Base-by-base conservation (phyloP, 1,140 invertebrate genomes). In the Hycleus phaleratus region DNA sequence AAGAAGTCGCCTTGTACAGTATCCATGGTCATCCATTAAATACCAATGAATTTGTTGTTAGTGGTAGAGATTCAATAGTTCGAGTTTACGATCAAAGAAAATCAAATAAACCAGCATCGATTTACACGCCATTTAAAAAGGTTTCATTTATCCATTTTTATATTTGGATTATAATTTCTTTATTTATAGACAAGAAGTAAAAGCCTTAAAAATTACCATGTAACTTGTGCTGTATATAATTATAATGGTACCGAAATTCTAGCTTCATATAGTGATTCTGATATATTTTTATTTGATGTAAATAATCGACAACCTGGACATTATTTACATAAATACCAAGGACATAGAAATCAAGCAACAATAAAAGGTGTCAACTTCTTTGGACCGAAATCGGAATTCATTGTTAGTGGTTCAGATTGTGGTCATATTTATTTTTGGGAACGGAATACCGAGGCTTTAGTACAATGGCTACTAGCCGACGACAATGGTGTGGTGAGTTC, bases 401-500 rank as follows among this genome's bases (percentile, higher is more conserved):
- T 97, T 11, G 80, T 95, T 39, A 96, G 93, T 57, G 95, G 95
- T 2, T 96, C 93, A 24, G 95, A 98, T 73, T 97, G 93, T 77
- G 88, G 91, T n/a, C 83, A 96, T 75, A 85, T 98, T 11, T 97
- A 88, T 71, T 84, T 97, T 40, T 98, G 95, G 94, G 92, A 97
- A 61, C 92, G 89, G 72, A 80, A 91, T 59, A 87, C 85, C 0
- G 90, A 94, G 75, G 79, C 88, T 6, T 89, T 97, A 60, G 88
- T 96, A 12, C 91, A 93, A 70, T 94, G 83, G 77, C 83, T 94
- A 77, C 75, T 82, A 62, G 94, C 86, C 8, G 93, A 97, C 77
- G 81, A 85, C 60, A 83, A 84, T 63, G 93, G 93, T 59, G 86
- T 94, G 70, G 93, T 95, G 77, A 81, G 84, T 18, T 18, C 18